Evolutionary conservation across 2,113 vertebrate species (phyloP).

Genomic region (Lampris megalopsis): DNA sequence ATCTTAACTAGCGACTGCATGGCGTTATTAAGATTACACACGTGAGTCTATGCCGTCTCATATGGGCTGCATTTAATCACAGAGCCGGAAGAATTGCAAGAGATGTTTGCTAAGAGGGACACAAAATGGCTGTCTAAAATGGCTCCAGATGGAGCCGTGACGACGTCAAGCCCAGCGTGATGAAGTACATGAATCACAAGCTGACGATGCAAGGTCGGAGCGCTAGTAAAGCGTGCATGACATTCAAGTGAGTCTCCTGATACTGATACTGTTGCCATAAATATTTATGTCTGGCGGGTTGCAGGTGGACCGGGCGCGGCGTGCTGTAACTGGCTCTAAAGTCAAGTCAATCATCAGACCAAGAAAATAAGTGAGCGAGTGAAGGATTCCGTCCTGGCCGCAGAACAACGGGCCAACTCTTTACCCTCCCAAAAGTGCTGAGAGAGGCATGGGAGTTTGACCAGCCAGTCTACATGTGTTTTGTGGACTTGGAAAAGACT

Average conservation of each 20-base stretch:
- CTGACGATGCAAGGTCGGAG: conserved; percentile 53
- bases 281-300: conserved; percentile 47
- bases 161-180: conserved; percentile 65
- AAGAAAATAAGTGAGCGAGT: conserved; percentile 15
- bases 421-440: too few species aligned
- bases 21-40: conserved; percentile 1
- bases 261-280: conserved; percentile 29
- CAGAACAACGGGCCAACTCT: too few species aligned
- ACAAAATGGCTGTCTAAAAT: conserved; percentile 56
- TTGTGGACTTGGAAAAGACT: too few species aligned
- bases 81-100: conserved; percentile 36
- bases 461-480: too few species aligned
- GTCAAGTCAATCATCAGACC: conserved; percentile 25
- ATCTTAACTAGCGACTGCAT: background rate
- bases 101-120: conserved; percentile 46
- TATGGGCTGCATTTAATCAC: conserved; percentile 9
- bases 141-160: conserved; percentile 65
- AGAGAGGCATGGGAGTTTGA: too few species aligned
- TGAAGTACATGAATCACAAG: conserved; percentile 54
- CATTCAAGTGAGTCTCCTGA: conserved; percentile 54
- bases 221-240: conserved; percentile 52
- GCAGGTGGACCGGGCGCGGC: conserved; percentile 21
- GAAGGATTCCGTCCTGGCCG: too few species aligned
- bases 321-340: conserved; percentile 9
- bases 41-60: background rate